Base-by-base conservation (phyloP, 2,797 vertebrate genomes). In the Sebastes reedi region DNA sequence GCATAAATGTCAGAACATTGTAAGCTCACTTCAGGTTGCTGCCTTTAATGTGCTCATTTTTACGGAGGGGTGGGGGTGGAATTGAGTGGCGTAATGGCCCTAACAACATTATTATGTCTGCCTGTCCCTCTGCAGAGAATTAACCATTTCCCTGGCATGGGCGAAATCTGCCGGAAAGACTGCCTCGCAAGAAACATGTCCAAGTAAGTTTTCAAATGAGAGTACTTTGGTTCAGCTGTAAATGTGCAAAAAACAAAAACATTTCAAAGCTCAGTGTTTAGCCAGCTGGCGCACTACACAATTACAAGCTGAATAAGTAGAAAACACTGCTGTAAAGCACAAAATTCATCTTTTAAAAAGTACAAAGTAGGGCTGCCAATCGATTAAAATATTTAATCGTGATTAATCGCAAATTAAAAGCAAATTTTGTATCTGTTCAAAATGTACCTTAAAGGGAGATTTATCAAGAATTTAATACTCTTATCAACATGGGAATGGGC, bases 111-210 rank as follows among this genome's bases (percentile, higher is more conserved):
- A 95, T 96, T 95, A 94, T 95, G 94, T 94, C 92, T 86, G 87
- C 95, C 87, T 94, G 95, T 94, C 92, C 94, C 91, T 90, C 94
- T 81, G 92, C 92, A 99, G 98, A 98, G 98, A 95, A 99, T 99
- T 96, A 99, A 99, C 96, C 98, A 99, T 96, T 99, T 99, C 94
- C 98, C 98, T 85, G 98, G 98, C 94, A 99, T 99, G 98, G 98
- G 98, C 11, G 98, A 99, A 95, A 99, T 99, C 94, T 99, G 98
- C 96, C 97, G 98, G 75, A 99, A 99, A 96, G 98, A 99, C 96
- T 99, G 98, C 93, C 95, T 99, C 76, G 98, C 98, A 91, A 97
- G 98, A 95, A 99, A 99, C 96, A 99, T 99, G 98, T 97, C 97
- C 90, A 99, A 99, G 98, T 99, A 97, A 98, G 97, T 94, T 89